Percentiles rank a stretch among this genome's conserved stretches.
These are phyloP conservation scores for Phrynosoma blainvillii DNA, from an alignment of 2,113 vertebrate species.

Conservation along the genomic window DNA sequence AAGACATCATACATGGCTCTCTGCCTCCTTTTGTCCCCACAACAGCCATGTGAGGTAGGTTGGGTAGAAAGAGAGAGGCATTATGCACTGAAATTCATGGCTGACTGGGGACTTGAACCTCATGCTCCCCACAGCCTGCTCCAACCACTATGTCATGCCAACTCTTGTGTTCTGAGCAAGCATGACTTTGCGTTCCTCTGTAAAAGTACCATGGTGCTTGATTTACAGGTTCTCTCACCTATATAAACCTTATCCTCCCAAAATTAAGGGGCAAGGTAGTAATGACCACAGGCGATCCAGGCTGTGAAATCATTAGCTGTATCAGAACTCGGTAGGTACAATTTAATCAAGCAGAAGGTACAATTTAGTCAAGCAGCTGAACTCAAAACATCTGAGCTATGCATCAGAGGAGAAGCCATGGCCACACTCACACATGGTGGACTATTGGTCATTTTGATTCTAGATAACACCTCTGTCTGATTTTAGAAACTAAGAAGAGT, in stretches of 20 bases:
- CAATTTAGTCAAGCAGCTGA: background rate
- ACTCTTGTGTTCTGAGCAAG: background rate
- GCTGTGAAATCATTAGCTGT: background rate
- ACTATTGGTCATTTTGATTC: background rate
- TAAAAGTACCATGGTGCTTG: background rate
- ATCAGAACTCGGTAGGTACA: background rate
- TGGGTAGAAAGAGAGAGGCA: too few relatives aligned
- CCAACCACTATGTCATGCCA: background rate
- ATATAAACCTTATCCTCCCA: background rate
- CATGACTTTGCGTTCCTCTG: background rate
- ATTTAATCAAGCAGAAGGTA: background rate
- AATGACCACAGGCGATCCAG: too few relatives aligned
- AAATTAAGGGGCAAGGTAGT: background rate
- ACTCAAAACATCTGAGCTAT: background rate
- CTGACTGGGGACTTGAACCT: background rate
- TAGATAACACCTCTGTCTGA: too few relatives aligned
- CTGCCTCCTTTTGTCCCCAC: too few relatives aligned
- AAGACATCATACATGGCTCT: too few relatives aligned
- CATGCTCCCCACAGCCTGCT: background rate
- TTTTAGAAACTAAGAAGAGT: too few relatives aligned
- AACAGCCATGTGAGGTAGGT: too few relatives aligned
- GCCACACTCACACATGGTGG: background rate
- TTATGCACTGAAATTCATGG: too few relatives aligned
- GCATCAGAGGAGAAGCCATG: background rate
- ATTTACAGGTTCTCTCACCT: background rate